phyloP scores from a whole-genome alignment of 1,140 invertebrate genomes.

The Steinernema feltiae region DNA sequence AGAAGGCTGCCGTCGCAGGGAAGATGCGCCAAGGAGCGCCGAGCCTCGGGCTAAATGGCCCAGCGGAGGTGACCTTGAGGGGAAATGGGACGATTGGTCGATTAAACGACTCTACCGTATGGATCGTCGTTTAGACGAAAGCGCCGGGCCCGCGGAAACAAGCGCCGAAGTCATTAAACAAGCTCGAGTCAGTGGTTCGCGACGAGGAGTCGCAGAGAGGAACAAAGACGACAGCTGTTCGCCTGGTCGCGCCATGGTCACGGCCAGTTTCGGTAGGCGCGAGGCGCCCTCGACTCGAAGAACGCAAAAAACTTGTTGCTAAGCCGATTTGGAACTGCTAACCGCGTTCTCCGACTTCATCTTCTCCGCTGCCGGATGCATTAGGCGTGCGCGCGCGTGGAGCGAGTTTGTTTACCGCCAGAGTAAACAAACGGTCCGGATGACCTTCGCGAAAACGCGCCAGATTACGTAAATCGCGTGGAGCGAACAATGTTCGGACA shows the following conservation, averaged over 20 bases:
- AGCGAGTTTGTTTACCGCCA: neutral
- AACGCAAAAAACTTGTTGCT: slow-evolving; percentile 1
- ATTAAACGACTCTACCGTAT: slow-evolving; percentile 13
- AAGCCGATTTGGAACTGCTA: slow-evolving; percentile 1
- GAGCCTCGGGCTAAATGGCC: too few species aligned
- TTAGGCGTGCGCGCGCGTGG: slow-evolving; percentile 1
- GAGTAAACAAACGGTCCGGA: slow-evolving; percentile 1
- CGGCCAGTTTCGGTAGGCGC: slow-evolving; percentile 1
- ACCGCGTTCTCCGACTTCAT: neutral
- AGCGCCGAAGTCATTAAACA: slow-evolving; percentile 4
- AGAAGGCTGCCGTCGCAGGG: too few species aligned
- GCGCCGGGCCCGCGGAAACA: neutral
- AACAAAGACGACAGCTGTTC: slow-evolving; percentile 11
- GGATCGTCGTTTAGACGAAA: neutral
- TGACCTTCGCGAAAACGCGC: slow-evolving; percentile 9
- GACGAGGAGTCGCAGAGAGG: neutral
- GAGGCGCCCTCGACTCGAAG: neutral
- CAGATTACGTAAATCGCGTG: slow-evolving; percentile 13
- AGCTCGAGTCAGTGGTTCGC: neutral
- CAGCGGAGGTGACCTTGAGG: too few species aligned
- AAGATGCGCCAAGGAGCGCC: too few species aligned
- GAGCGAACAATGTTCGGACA: neutral
- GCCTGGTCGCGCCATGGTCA: neutral
- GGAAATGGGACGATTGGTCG: too few species aligned
- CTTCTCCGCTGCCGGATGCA: neutral